These are phyloP conservation scores for Orussus abietinus DNA, from an alignment of 1,140 invertebrate genomes.

Conservation along the genomic window DNA sequence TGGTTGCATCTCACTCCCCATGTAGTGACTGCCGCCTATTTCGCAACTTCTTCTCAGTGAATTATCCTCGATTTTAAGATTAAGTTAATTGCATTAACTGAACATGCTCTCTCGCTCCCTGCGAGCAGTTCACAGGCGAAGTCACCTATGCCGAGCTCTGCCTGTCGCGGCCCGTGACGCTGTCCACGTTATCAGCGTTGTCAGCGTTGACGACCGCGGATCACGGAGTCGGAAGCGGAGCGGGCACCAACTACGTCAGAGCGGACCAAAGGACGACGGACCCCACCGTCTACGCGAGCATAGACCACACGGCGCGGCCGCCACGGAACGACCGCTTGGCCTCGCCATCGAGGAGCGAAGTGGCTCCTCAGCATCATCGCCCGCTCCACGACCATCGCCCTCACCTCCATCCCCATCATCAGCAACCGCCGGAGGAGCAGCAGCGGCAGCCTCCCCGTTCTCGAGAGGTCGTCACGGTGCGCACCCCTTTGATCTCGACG, in stretches of 20 bases:
- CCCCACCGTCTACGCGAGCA: constrained; percentile 67
- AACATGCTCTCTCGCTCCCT: not conserved
- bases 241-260: constrained; percentile 28
- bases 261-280: constrained; percentile 46
- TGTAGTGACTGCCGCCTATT: too few species aligned
- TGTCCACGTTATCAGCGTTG: constrained; percentile 45
- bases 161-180: constrained; percentile 55
- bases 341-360: constrained; percentile 30
- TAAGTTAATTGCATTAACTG: too few species aligned
- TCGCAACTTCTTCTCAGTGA: too few species aligned
- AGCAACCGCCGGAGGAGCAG: constrained; percentile 25
- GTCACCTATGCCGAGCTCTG: constrained; percentile 71
- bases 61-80: too few species aligned
- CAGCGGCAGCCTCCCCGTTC: constrained; percentile 43
- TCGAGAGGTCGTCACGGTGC: constrained; percentile 76
- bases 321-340: constrained; percentile 41
- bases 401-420: constrained; percentile 32
- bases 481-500: constrained; percentile 75
- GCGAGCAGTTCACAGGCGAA: constrained; percentile 54
- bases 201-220: too few species aligned
- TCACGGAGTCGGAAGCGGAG: constrained; percentile 7
- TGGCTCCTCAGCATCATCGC: constrained; percentile 25
- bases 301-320: constrained; percentile 58
- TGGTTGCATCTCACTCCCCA: too few species aligned
- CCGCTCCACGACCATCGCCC: constrained; percentile 21